These are phyloP conservation scores for Bombus haemorrhoidalis DNA, from an alignment of 1,140 invertebrate species.

Conservation along the genomic window DNA sequence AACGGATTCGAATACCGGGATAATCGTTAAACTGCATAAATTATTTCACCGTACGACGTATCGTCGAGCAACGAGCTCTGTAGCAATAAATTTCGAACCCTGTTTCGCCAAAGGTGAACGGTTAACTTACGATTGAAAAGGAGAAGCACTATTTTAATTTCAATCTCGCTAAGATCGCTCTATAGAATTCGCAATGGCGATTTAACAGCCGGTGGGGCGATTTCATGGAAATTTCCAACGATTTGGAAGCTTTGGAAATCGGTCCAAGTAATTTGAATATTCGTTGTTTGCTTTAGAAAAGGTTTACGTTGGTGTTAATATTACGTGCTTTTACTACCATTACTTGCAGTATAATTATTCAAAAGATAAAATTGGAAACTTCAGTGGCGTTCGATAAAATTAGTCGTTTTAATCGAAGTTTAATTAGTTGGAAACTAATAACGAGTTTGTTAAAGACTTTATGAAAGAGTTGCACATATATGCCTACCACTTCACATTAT, in stretches of 20 bases:
- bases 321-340: neutral
- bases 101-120: neutral
- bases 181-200: neutral
- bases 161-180: neutral
- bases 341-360: neutral
- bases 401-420: neutral
- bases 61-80: neutral
- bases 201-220: neutral
- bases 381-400: neutral
- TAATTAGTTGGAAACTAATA: neutral
- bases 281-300: neutral
- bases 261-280: neutral
- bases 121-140: neutral
- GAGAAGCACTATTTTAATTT: neutral
- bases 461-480: neutral
- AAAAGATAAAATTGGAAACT: neutral
- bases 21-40: conserved; percentile 56
- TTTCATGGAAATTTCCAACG: neutral
- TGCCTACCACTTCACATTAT: neutral
- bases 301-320: neutral
- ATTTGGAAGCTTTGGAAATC: neutral
- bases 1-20: conserved; percentile 44
- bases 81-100: neutral
- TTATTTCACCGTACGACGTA: conserved; percentile 20
- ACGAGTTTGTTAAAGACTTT: neutral